phyloP scores from a whole-genome alignment of 2,113 vertebrate genomes.

The Cairina moschata region DNA sequence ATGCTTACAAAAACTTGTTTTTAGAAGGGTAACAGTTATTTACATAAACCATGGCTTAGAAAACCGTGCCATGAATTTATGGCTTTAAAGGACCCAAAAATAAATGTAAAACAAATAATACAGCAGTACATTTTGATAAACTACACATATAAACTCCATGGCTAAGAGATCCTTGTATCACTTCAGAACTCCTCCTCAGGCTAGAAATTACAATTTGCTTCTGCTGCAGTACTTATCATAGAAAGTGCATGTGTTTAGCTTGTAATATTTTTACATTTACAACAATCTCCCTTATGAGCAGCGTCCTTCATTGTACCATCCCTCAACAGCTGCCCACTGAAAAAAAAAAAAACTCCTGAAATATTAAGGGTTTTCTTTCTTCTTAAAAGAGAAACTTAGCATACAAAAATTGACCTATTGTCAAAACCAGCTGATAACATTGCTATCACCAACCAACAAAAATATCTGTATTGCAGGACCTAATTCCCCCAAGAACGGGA shows the following conservation, averaged over 20 bases:
- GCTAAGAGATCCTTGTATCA: not conserved
- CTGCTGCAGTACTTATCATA: not conserved
- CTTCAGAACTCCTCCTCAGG: not conserved
- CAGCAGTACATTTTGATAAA: not conserved
- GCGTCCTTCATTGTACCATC: not conserved
- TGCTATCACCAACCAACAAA: not conserved
- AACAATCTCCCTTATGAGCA: not conserved
- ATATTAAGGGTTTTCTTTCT: not conserved
- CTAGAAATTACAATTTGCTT: not conserved
- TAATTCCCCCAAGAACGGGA: fast-evolving
- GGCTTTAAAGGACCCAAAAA: not conserved
- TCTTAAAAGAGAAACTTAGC: not conserved
- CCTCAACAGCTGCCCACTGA: not conserved
- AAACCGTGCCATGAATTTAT: not conserved
- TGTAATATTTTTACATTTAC: not conserved
- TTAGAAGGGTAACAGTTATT: not conserved
- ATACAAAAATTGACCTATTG: not conserved
- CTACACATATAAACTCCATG: not conserved
- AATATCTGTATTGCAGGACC: constrained; percentile 37
- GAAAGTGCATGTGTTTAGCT: not conserved
- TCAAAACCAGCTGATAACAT: not conserved
- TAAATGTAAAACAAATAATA: not conserved
- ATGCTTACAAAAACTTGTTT: not conserved
- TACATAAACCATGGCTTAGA: not conserved
- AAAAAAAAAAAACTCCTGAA: not conserved